phyloP scores from a whole-genome alignment of 2,113 vertebrate species.

The Spizaetus ornatus region DNA sequence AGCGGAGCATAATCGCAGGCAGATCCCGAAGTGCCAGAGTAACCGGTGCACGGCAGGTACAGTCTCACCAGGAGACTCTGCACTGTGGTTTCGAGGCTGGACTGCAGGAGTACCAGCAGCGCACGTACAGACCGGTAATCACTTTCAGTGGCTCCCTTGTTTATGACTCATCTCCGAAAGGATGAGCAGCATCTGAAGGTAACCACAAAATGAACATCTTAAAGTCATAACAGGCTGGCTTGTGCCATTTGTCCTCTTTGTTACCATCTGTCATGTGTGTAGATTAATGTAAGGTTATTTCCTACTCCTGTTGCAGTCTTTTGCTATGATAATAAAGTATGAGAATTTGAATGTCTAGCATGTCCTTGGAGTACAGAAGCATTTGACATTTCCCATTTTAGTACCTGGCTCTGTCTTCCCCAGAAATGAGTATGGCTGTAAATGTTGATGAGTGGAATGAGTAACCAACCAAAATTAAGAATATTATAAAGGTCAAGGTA shows the following conservation, averaged over 20 bases:
- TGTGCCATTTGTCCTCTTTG: conserved; percentile 6
- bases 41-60: background rate
- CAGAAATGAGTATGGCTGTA: conserved; percentile 23
- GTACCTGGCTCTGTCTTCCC: background rate
- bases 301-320: background rate
- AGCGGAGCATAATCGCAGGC: background rate
- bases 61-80: background rate
- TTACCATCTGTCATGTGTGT: background rate
- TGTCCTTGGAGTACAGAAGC: conserved; percentile 18
- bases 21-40: background rate
- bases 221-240: background rate
- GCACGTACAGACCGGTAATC: accelerated
- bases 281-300: conserved; percentile 44
- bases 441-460: conserved; percentile 16
- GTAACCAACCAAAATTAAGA: conserved; percentile 49
- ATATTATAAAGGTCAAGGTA: conserved; percentile 49
- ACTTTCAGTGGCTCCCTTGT: background rate
- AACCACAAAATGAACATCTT: background rate
- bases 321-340: conserved; percentile 53
- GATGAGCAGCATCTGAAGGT: background rate
- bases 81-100: background rate
- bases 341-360: conserved; percentile 36
- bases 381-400: conserved; percentile 63
- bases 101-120: background rate
- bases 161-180: background rate